Base-by-base conservation (phyloP, 2,888 invertebrate species). In the Mimachlamys varia region DNA sequence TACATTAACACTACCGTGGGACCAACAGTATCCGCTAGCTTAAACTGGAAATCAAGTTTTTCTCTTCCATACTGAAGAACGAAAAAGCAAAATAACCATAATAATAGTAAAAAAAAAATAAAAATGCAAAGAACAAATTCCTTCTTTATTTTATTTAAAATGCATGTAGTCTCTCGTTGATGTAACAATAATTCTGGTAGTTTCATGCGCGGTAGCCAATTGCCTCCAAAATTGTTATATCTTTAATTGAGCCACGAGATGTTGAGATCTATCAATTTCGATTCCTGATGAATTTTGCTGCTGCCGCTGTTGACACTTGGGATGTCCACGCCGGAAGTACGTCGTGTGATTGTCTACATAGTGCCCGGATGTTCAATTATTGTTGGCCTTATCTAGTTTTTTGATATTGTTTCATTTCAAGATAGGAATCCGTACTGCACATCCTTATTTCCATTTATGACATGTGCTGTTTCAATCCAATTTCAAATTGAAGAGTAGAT, bases 1-100 rank as follows among this genome's bases (percentile, higher is more conserved):
- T 76, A 76, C 76, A 76, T 76, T 76, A 76, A 76, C 12, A 33
- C 33, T 33, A 76, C 76, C 76, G 76, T 76, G 76, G 4, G 76
- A 76, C 17, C 76, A 76, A 27, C 27, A 22, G 27, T 33, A 53
- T 53, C 19, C 53, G 19, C 53, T 2, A 53, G 5, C 19, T 53
- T 15, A 7, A 17, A 10, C 12, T 19, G 1, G 19, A 53, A 19
- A 17, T 17, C 19, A 17, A 53, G 19, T 44, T 44, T 44, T 7
- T 44, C 44, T 7, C 7, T 53, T 53, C 15, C 53, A n/a, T 53
- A 53, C 12, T 1, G 19, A 10, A 53, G 12, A 17, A 53, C 19
- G 2, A 2, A 2, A 53, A 17, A 53, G 19, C 2, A 53, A 53
- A 17, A 19, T 53, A 53, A 5, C 7, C 7, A 50, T 50, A 50